Evolutionary conservation across 1,140 invertebrate genomes (phyloP).

Genomic region (Octopus bimaculoides): DNA sequence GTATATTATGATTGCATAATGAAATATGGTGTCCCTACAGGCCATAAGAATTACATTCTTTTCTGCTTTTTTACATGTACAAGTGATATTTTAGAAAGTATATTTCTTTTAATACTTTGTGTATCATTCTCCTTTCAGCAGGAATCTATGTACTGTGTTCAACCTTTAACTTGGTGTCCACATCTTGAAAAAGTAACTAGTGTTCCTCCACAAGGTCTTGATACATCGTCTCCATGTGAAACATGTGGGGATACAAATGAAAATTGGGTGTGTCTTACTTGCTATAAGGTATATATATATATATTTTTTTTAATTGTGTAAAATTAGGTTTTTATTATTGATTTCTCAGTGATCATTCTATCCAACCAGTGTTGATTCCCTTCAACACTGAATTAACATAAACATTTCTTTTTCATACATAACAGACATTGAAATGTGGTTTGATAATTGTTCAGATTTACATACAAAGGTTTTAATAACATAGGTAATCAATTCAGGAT

Average conservation of each 20-base stretch:
- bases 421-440: no score
- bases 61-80: not conserved
- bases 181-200: not conserved
- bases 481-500: no score
- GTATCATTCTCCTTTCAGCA: not conserved
- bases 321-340: no score
- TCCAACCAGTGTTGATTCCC: no score
- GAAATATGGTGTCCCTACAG: not conserved
- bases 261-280: not conserved
- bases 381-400: no score
- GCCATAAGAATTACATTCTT: not conserved
- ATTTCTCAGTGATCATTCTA: no score
- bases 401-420: no score
- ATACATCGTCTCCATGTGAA: not conserved
- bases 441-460: no score
- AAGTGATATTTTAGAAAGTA: not conserved
- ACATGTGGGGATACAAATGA: not conserved
- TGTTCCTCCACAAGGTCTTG: not conserved
- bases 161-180: not conserved
- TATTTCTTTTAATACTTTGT: not conserved
- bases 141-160: not conserved
- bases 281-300: not conserved
- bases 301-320: no score
- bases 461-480: no score
- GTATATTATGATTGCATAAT: not conserved